A percentile compares a stretch with the other conserved stretches of the same genome.
phyloP scores from a whole-genome alignment of 2,113 vertebrate species.

The Willisornis vidua region DNA sequence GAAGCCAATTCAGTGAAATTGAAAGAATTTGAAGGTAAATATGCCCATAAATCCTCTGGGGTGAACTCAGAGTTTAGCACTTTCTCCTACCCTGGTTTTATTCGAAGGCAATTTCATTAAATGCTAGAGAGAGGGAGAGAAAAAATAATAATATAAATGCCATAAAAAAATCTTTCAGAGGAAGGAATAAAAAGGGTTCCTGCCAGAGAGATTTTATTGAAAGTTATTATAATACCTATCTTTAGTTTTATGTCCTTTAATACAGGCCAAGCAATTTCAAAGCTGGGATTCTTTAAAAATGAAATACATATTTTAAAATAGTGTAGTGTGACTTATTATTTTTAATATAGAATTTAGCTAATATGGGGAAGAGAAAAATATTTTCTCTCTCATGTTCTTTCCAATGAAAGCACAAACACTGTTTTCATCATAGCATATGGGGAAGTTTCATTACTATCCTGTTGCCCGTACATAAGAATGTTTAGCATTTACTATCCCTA shows the following conservation, averaged over 20 bases:
- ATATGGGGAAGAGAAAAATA: constrained; percentile 31
- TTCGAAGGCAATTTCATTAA: constrained; percentile 77
- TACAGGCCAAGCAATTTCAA: constrained; percentile 72
- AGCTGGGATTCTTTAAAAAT: constrained; percentile 66
- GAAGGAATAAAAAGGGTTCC: constrained; percentile 70
- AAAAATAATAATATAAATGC: constrained; percentile 69
- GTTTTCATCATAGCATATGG: neutral
- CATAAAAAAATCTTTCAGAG: constrained; percentile 71
- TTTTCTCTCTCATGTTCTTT: constrained; percentile 25
- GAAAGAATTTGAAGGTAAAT: constrained; percentile 72
- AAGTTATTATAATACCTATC: constrained; percentile 77
- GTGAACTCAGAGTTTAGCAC: constrained; percentile 61
- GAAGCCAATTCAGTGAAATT: constrained; percentile 56
- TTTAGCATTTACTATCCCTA: neutral
- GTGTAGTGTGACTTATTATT: constrained; percentile 65
- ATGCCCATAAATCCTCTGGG: constrained; percentile 67
- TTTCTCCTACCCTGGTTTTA: constrained; percentile 65
- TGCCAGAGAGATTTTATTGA: constrained; percentile 74
- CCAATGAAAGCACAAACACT: constrained; percentile 18
- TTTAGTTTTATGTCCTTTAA: constrained; percentile 75
- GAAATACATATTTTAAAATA: constrained; percentile 74
- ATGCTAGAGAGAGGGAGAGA: constrained; percentile 29
- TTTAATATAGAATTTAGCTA: constrained; percentile 67
- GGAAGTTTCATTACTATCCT: constrained; percentile 2
- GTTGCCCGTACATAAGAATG: neutral